A percentile compares a stretch with the other conserved stretches of the same genome.
phyloP scores from a whole-genome alignment of 1,140 invertebrate genomes.

The Calephelis nemesis region DNA sequence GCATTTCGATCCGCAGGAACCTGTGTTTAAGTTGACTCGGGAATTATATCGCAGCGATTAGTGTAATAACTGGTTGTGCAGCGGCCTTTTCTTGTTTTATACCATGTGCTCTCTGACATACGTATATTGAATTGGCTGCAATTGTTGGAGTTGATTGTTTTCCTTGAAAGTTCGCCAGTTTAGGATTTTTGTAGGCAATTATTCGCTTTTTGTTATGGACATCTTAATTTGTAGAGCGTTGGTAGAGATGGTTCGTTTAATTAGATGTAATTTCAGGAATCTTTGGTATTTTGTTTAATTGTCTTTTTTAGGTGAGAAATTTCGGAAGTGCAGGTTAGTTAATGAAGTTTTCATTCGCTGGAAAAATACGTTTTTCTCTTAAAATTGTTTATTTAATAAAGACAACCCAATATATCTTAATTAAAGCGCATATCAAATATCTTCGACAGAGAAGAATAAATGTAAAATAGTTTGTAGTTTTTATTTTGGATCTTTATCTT shows the following conservation, averaged over 20 bases:
- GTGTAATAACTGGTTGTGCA: conserved; percentile 75
- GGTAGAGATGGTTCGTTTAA: conserved; percentile 2
- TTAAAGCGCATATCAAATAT: too few species aligned
- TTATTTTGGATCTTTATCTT: too few species aligned
- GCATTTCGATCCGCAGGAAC: conserved; percentile 74
- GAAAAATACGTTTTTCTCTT: too few species aligned
- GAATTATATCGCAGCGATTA: conserved; percentile 78
- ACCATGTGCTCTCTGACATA: conserved; percentile 51
- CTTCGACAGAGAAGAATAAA: too few species aligned
- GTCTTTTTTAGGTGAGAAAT: too few species aligned
- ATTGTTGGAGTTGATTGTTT: conserved; percentile 62
- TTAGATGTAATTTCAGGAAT: background rate
- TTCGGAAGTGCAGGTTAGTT: too few species aligned
- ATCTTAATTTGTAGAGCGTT: conserved; percentile 9
- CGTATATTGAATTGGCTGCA: conserved; percentile 51
- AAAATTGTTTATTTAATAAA: too few species aligned
- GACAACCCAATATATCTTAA: too few species aligned
- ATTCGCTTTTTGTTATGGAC: conserved; percentile 36
- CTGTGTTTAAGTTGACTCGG: conserved; percentile 77
- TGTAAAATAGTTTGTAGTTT: too few species aligned
- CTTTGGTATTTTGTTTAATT: too few species aligned
- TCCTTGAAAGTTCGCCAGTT: conserved; percentile 47
- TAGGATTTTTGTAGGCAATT: conserved; percentile 49
- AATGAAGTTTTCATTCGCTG: too few species aligned
- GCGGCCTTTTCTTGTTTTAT: conserved; percentile 64